Conservation (phyloP, 2,797 vertebrate genomes). For the Erethizon dorsatum region DNA sequence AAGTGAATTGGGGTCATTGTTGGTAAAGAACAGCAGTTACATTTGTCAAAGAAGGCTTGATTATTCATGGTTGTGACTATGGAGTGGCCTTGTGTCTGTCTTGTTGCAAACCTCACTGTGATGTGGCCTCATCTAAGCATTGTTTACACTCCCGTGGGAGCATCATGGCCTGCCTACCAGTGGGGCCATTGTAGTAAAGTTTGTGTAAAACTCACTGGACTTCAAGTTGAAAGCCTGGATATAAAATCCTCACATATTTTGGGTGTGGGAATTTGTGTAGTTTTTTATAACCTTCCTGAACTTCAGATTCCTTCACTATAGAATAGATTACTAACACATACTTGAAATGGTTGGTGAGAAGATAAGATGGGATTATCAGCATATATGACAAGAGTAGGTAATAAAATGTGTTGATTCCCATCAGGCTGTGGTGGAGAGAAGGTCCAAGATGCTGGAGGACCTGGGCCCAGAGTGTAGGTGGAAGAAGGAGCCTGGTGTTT, state of each 20-base stretch:
- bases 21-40: not conserved
- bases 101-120: not conserved
- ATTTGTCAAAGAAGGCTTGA: not conserved
- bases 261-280: constrained; percentile 47
- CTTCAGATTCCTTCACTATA: constrained; percentile 52
- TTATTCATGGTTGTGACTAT: not conserved
- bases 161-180: not conserved
- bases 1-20: not conserved
- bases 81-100: not conserved
- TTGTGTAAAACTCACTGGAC: not conserved
- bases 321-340: constrained; percentile 12
- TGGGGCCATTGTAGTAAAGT: not conserved
- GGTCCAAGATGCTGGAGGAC: not conserved
- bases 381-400: not conserved
- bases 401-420: not conserved
- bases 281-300: constrained; percentile 68
- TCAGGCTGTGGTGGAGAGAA: not conserved
- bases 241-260: not conserved
- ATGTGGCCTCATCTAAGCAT: not conserved
- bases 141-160: not conserved
- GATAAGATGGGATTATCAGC: not conserved
- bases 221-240: constrained; percentile 25
- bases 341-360: constrained; percentile 36
- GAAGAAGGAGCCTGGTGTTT: not conserved
- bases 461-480: not conserved